Evolutionary conservation across 2,113 vertebrate genomes (phyloP).

Genomic region (Crotalus horridus): DNA sequence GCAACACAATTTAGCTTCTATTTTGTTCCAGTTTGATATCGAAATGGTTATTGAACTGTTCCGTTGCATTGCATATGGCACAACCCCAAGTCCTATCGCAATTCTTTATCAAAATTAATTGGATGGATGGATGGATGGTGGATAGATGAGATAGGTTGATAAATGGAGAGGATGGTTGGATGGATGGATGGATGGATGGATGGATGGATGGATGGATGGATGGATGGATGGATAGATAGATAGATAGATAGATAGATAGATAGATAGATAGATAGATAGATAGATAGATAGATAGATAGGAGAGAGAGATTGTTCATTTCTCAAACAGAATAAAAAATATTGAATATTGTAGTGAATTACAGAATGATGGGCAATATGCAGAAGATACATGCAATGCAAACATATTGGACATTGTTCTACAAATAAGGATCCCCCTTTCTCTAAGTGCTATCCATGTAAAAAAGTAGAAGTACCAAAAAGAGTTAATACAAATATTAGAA

Average conservation of each 20-base stretch:
- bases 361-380: neutral
- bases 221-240: no score
- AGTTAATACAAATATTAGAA: neutral
- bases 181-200: no score
- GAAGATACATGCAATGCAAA: neutral
- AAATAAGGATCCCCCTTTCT: neutral
- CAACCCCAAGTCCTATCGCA: neutral
- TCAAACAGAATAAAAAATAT: neutral
- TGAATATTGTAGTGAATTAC: neutral
- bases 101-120: neutral
- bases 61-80: neutral
- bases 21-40: neutral
- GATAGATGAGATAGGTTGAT: no score
- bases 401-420: neutral
- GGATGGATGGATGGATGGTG: neutral
- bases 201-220: no score
- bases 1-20: constrained; percentile 4
- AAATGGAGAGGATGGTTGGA: no score
- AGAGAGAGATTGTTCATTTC: neutral
- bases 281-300: no score
- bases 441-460: neutral
- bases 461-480: neutral
- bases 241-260: no score
- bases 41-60: neutral
- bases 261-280: no score